Conservation (phyloP, 2,797 vertebrate genomes). For the Emydoidea blandingii region DNA sequence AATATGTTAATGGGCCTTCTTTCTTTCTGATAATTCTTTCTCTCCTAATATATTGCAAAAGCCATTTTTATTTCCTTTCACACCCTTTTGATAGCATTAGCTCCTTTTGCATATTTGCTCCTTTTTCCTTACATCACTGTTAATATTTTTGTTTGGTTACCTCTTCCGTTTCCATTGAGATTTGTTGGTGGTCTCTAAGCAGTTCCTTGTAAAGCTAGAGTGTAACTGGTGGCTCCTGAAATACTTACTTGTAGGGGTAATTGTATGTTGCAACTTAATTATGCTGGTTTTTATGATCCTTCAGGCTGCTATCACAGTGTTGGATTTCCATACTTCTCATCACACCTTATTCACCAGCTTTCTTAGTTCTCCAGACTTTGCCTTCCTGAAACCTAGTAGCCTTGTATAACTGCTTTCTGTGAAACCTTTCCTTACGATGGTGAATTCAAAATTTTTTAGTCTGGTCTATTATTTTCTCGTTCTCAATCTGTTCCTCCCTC, state of each 20-base stretch:
- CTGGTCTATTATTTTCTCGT: background rate
- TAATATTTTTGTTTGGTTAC: background rate
- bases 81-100: background rate
- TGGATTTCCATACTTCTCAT: conserved; percentile 8
- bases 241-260: background rate
- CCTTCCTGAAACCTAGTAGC: background rate
- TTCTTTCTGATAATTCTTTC: conserved; percentile 48
- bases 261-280: background rate
- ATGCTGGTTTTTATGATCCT: conserved; percentile 15
- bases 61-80: conserved; percentile 2
- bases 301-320: conserved; percentile 4
- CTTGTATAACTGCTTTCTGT: background rate
- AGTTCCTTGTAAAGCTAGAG: background rate
- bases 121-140: background rate
- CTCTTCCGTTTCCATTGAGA: background rate
- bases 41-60: background rate
- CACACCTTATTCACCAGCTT: background rate
- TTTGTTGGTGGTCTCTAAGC: background rate
- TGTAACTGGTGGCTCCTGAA: background rate
- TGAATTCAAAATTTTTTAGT: background rate
- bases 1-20: background rate
- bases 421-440: background rate
- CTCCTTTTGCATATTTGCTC: conserved; percentile 4
- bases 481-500: background rate
- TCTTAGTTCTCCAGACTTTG: background rate